Evolutionary conservation across 2,797 vertebrate species (phyloP).

Genomic region (Alectoris magna): DNA sequence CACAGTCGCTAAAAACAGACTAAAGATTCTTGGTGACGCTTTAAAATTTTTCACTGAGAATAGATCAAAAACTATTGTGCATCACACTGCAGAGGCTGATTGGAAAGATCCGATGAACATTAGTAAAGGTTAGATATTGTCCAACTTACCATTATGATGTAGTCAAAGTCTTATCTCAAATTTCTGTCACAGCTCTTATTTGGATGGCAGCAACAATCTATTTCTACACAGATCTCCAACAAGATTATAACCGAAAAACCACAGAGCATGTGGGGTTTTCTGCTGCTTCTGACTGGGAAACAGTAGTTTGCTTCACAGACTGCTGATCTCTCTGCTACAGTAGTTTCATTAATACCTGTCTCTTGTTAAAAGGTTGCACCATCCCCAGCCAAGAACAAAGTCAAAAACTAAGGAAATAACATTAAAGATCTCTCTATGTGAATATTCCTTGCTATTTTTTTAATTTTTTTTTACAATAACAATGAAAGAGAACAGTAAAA

Average conservation of each 20-base stretch:
- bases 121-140: not conserved
- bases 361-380: conserved; percentile 8
- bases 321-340: conserved; percentile 46
- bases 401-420: conserved; percentile 6
- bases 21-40: not conserved
- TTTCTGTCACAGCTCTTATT: not conserved
- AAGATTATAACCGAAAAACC: conserved; percentile 1
- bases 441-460: not conserved
- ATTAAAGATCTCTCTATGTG: not conserved
- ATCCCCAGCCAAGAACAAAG: conserved; percentile 16
- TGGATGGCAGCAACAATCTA: conserved; percentile 16
- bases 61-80: not conserved
- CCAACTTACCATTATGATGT: not conserved
- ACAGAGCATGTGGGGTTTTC: not conserved
- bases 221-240: not conserved
- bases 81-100: not conserved
- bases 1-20: not conserved
- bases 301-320: conserved; percentile 32
- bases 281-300: not conserved
- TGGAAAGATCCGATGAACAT: not conserved
- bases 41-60: not conserved
- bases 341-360: conserved; percentile 48
- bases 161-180: conserved; percentile 6
- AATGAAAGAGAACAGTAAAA: not conserved
- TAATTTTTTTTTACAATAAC: not conserved